Evolutionary conservation across 2,113 vertebrate species (phyloP), one percentile per base, ranked within the genome.

Genomic region (Papio anubis): DNA sequence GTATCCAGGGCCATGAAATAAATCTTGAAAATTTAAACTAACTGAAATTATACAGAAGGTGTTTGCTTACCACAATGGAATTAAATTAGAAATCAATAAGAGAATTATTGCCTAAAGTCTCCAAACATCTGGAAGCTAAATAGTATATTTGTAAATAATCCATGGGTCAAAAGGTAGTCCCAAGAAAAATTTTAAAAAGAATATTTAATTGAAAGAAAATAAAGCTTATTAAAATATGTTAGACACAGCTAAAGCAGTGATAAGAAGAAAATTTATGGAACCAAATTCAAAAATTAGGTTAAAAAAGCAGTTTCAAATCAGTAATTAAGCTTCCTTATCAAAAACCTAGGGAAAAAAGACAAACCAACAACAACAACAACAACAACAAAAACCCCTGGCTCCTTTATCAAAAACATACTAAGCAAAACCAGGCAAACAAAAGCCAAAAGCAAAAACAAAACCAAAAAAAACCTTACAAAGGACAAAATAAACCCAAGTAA

Each of bases 401-500:
- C 70, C 21, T 73, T 12, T 38, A 73, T 12, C 38, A 73, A 40
- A 40, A 73, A 13, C 10, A 73, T 30, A 64, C 61, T 64, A 2
- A 64, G 27, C 5, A 64, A 64, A 64, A 64, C 61, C 61, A 64
- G 61, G 61, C 61, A 30, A 64, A 64, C 27, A 64, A 64, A 64
- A 64, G 30, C 61, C 61, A 12, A 30, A 64, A 30, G 61, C 61
- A 64, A 35, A 68, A 68, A 8, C 32, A 40, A 16, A 88, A 86
- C 10, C 1, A 32, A 90, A 43, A 50, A 70, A 83, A 82, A 2
- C 52, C 52, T 55, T 55, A 52, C 50, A 8, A 50, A 55, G 25
- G 80, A 52, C n/a, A 95, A 91, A 88, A 81, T 52, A 70, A 96
- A 79, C 12, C 23, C 30, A 88, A 80, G 64, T 16, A 93, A 97